Evolutionary conservation across 2,797 vertebrate species (phyloP), one percentile per base, ranked within the genome.

Genomic region (Rhabdophis nuchalis): DNA sequence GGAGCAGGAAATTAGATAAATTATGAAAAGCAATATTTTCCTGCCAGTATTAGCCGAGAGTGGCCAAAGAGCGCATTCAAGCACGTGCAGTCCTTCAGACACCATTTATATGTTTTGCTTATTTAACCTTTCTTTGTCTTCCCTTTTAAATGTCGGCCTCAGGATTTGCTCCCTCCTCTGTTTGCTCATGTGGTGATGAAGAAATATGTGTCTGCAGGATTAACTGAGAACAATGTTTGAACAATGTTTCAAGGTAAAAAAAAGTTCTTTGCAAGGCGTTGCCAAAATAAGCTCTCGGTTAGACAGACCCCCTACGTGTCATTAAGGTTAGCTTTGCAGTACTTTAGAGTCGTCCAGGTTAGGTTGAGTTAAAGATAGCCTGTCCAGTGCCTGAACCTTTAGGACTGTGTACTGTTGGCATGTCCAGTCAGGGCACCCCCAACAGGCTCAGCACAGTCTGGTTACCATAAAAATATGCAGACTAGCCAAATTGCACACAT

Each of bases 191-290:
- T 41, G 46, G 23, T 87, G 64, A 93, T 90, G 91, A 92, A 56
- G 89, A 92, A 90, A 77, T 20, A 54, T 20, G 0, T 91, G 92
- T 93, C 91, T 93, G n/a, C 61, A n/a, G 89, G 86, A 93, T 93
- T 88, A 93, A 85, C 12, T 72, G 86, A 87, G 13, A 57, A 82
- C 72, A 82, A 82, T 25, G 72, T 82, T 87, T 56, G 86, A 61
- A 88, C 89, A 86, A 90, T 61, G 92, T 87, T 91, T 88, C 68
- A 88, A 64, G 57, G 89, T 36, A 90, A 85, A 53, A 61, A 57
- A 56, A n/a, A 12, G n/a, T 89, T 86, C 9, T 32, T 94, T 90
- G 82, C 60, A 89, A 87, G 36, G 68, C n/a, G 18, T 36, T 89
- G 86, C 72, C 90, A 9, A 64, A 16, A 85, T 23, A 57, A 94